Evolutionary conservation across 2,888 invertebrate species (phyloP).

Genomic region (Chymomyza fuscimana): DNA sequence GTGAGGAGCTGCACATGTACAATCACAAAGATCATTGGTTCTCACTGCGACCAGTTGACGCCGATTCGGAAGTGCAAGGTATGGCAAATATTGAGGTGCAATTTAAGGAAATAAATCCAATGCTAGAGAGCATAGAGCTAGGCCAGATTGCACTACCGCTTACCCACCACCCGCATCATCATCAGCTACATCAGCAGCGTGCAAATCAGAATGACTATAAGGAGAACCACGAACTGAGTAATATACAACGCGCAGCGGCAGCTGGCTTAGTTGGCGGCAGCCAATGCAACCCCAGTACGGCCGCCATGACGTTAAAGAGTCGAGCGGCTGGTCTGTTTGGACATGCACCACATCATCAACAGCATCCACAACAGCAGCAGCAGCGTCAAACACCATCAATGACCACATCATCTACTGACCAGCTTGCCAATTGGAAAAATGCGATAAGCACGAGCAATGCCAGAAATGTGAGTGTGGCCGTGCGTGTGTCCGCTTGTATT

Average conservation of each 20-base stretch:
- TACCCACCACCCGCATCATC: constrained; percentile 13
- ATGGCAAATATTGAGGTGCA: constrained; percentile 91
- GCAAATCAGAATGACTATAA: constrained; percentile 78
- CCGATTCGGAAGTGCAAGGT: constrained; percentile 94
- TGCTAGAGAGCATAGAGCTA: constrained; percentile 49
- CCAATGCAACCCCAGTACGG: constrained; percentile 25
- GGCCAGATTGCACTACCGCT: constrained; percentile 51
- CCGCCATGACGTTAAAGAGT: constrained; percentile 55
- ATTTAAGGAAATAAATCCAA: constrained; percentile 70
- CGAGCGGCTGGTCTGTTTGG: constrained; percentile 64
- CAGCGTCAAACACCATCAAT: constrained; percentile 16
- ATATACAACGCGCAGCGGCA: constrained; percentile 62
- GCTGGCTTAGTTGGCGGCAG: constrained; percentile 11
- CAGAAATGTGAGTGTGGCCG: constrained; percentile 79
- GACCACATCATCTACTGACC: constrained; percentile 52
- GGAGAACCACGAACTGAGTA: constrained; percentile 78
- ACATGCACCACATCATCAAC: constrained; percentile 52
- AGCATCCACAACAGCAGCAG: constrained; percentile 30
- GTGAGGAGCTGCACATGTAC: constrained; percentile 91
- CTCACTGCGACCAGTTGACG: constrained; percentile 90
- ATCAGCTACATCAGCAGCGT: constrained; percentile 50
- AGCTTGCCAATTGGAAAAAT: constrained; percentile 65
- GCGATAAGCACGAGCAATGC: constrained; percentile 29
- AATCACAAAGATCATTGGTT: constrained; percentile 97
- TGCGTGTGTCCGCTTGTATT: constrained; percentile 90